Evolutionary conservation across 2,888 invertebrate genomes (phyloP), one percentile per base, ranked within the genome.

Genomic region (Micoletzkya japonica): DNA sequence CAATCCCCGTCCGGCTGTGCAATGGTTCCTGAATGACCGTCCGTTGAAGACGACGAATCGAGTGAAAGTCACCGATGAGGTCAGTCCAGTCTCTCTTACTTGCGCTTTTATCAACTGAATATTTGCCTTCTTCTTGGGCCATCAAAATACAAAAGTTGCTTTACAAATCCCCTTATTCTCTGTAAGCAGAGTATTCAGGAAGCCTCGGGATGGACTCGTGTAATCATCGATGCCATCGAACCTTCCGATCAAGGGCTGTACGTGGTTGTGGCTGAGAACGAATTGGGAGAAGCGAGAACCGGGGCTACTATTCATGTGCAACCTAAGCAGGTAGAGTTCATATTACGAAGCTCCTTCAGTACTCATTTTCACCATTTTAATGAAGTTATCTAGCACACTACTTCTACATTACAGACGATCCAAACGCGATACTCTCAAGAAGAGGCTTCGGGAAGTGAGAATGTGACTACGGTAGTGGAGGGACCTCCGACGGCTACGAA

Each of bases 251-350:
- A 90, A 49, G 93, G 93, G 17, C 88, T 90, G 74, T 93, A 93
- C 84, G 91, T 90, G 86, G 92, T 92, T 36, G 90, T 91, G 20
- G 93, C 93, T 39, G 92, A 93, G 0, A 97, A 97, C 85, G 93
- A 93, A 83, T 89, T 94, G 52, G 97, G 97, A 44, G 91, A 92
- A 26, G 94, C 94, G 20, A 92, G 92, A 85, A 92, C 92, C 79
- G 92, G 92, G 81, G 91, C 92, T 14, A 91, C 91, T 77, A 87
- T 93, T 36, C 91, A 91, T 37, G 90, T 91, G 26, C 73, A 75
- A 54, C 73, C 73, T 49, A 72, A 44, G 24, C n/a, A n/a, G n/a
- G n/a, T n/a, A n/a, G n/a, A n/a, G n/a, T n/a, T n/a, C n/a, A n/a
- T n/a, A n/a, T n/a, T n/a, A n/a, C n/a, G n/a, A n/a, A n/a, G n/a